Evolutionary conservation across 2,797 vertebrate species (phyloP).

Genomic region (Rhyacichthys aspro): DNA sequence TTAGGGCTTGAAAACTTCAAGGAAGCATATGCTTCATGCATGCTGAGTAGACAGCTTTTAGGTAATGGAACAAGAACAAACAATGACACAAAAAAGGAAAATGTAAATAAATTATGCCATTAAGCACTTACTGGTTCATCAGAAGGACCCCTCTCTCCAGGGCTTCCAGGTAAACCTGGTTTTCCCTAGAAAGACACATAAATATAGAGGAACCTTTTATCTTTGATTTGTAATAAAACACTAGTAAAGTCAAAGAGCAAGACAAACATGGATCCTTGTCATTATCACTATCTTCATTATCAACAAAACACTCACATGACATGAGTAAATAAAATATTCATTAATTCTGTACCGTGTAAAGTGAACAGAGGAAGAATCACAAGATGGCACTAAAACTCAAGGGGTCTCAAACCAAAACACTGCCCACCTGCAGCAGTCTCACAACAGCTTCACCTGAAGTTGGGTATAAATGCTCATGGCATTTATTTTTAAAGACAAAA

Average conservation of each 20-base stretch:
- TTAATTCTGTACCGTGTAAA: not conserved
- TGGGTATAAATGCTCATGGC: too few relatives aligned
- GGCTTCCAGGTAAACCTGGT: conserved; percentile 82
- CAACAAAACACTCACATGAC: conserved; percentile 3
- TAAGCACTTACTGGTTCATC: conserved; percentile 90
- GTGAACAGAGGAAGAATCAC: conserved; percentile 32
- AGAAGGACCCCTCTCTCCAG: conserved; percentile 85
- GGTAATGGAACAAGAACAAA: not conserved
- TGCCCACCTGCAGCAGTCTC: not conserved
- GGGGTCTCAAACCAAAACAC: conserved; percentile 1
- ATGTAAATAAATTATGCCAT: not conserved
- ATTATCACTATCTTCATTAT: conserved; percentile 11
- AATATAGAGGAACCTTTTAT: conserved; percentile 2
- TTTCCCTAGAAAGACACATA: conserved; percentile 83
- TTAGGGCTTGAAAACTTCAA: conserved; percentile 43
- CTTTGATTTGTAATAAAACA: not conserved
- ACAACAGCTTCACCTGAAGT: not conserved
- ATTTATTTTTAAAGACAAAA: too few relatives aligned
- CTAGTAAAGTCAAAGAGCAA: conserved; percentile 23
- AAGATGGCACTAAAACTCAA: conserved; percentile 68
- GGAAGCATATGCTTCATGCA: conserved; percentile 26
- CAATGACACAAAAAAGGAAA: not conserved
- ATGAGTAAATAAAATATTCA: conserved; percentile 25
- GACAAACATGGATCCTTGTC: not conserved
- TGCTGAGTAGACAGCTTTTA: not conserved